These are phyloP conservation scores for Acrossocheilus wenchowensis DNA, from an alignment of 2,797 vertebrate genomes.

Conservation along the genomic window DNA sequence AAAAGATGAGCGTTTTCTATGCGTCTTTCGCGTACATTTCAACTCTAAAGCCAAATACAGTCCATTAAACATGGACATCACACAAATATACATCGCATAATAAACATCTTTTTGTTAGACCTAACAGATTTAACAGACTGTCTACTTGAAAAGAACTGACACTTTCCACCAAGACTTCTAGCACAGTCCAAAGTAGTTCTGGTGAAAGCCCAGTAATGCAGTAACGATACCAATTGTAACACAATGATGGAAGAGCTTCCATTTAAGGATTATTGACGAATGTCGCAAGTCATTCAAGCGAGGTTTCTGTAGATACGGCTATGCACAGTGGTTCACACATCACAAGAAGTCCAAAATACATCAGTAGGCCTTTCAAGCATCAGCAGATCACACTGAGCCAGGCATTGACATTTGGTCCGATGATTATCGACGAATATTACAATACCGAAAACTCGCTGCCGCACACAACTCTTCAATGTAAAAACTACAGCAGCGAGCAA, in stretches of 20 bases:
- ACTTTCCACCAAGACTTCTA: slow-evolving; percentile 18
- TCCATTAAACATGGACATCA: slow-evolving; percentile 14
- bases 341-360: slow-evolving; percentile 13
- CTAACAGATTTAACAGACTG: background rate
- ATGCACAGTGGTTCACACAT: slow-evolving; percentile 35
- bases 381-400: slow-evolving; percentile 1
- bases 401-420: slow-evolving; percentile 22
- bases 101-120: slow-evolving; percentile 16
- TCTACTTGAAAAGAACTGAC: background rate
- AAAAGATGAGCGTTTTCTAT: slow-evolving; percentile 2
- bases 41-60: slow-evolving; percentile 9
- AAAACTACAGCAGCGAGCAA: slow-evolving; percentile 9
- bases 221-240: slow-evolving; percentile 20
- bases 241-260: slow-evolving; percentile 2
- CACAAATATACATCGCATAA: slow-evolving; percentile 27
- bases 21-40: background rate
- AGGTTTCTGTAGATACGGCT: slow-evolving; percentile 10
- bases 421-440: slow-evolving; percentile 6
- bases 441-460: slow-evolving; percentile 20
- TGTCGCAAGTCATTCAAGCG: background rate
- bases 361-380: background rate
- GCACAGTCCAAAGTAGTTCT: slow-evolving; percentile 5
- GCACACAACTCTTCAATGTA: background rate
- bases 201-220: slow-evolving; percentile 7
- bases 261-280: background rate